Evolutionary conservation across 2,888 invertebrate species (phyloP), one percentile per base, ranked within the genome.

Genomic region (Eutolmus rufibarbis): DNA sequence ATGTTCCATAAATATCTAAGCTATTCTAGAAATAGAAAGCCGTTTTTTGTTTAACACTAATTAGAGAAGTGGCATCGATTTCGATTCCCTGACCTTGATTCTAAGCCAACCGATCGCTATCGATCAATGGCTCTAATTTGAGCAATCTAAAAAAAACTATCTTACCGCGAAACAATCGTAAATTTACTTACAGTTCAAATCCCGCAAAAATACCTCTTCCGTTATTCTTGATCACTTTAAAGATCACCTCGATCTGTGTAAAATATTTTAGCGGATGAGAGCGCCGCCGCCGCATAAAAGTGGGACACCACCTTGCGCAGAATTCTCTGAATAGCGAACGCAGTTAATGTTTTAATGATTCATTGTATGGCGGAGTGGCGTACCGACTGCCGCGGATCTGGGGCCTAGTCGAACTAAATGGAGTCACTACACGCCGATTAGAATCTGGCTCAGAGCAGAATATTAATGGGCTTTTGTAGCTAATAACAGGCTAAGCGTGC

Each of bases 341-440:
- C 78, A 78, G 43, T 37, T 43, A 78, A 78, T 40, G 19, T 66
- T 37, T 78, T 78, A 78, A 78, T 78, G 78, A 78, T 78, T 78
- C 40, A 78, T 78, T 78, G 78, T 78, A n/a, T 1, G 74, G 1
- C 31, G 9, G 77, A 16, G 57, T 28, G 66, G 23, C 19, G 23
- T 28, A 28, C 57, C 12, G 46, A 51, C 12, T n/a, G n/a, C 19
- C 56, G 57, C 16, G 16, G n/a, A 16, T 51, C 76, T 37, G n/a
- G 9, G 37, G 31, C 3, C 76, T 76, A 37, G n/a, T 34, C 76
- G 37, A 76, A 76, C 76, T 76, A 76, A 76, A 34, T 40, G 40
- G 77, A 43, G 19, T 9, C 23, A 57, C 57, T 57, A 66, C 23
- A 12, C 78, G 19, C 19, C 78, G 78, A 78, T 78, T 43, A 40